Percentiles rank a stretch among this genome's conserved stretches.
Conservation (phyloP, 2,797 vertebrate species). For the Gambelia wislizenii region DNA sequence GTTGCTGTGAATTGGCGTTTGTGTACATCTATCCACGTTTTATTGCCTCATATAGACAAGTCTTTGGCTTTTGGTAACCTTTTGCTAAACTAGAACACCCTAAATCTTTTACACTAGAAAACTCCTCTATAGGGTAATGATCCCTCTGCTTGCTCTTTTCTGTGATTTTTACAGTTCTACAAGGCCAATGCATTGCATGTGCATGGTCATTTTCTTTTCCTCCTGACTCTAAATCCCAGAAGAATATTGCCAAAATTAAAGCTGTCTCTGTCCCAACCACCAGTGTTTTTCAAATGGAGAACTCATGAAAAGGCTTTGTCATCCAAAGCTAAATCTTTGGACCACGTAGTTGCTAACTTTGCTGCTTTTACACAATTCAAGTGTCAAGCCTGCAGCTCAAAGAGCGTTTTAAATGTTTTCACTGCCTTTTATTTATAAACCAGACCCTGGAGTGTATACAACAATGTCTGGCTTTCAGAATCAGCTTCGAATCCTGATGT, state of each 20-base stretch:
- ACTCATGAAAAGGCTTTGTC: constrained; percentile 20
- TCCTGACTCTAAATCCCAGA: background rate
- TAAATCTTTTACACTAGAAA: background rate
- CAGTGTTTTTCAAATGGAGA: constrained; percentile 22
- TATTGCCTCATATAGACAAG: too few relatives aligned
- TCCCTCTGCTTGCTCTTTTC: background rate
- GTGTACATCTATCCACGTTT: too few relatives aligned
- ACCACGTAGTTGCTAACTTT: constrained; percentile 42
- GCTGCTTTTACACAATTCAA: constrained; percentile 63
- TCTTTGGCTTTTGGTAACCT: background rate
- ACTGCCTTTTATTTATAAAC: constrained; percentile 54
- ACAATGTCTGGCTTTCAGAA: constrained; percentile 72
- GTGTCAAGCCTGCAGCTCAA: constrained; percentile 50
- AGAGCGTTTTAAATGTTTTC: constrained; percentile 66
- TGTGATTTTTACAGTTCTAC: background rate
- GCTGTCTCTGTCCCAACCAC: background rate
- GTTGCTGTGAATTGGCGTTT: too few relatives aligned
- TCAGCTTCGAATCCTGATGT: constrained; percentile 67
- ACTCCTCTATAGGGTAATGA: too few relatives aligned
- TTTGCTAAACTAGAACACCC: background rate
- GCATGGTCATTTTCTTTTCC: too few relatives aligned
- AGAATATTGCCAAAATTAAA: background rate
- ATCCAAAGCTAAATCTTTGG: constrained; percentile 47
- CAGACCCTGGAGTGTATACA: constrained; percentile 52
- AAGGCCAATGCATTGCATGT: background rate